Percentiles rank a stretch among this genome's conserved stretches.
Evolutionary conservation across 1,140 invertebrate genomes (phyloP).

Genomic region (Callitettix versicolor): DNA sequence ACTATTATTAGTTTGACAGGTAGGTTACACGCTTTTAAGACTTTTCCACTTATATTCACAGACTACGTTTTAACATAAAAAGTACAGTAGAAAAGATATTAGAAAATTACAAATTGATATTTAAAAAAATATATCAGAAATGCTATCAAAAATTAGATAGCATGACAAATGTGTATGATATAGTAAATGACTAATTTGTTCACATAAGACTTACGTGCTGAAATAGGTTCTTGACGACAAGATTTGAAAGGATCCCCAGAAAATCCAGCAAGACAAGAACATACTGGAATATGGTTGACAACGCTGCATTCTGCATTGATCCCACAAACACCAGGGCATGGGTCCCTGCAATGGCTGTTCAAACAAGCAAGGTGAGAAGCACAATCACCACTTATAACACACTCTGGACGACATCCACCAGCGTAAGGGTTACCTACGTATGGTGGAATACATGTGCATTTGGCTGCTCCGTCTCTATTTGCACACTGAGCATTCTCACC

Average conservation of each 20-base stretch:
- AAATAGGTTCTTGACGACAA: conserved; percentile 43
- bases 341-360: conserved; percentile 73
- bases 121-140: no score
- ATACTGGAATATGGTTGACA: conserved; percentile 69
- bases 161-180: no score
- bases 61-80: no score
- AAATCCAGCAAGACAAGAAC: conserved; percentile 60
- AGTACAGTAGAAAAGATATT: no score
- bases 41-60: no score
- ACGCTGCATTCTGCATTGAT: conserved; percentile 65
- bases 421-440: conserved; percentile 53
- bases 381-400: conserved; percentile 68
- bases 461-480: conserved; percentile 50
- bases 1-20: no score
- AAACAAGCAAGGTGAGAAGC: conserved; percentile 66
- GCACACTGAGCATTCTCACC: conserved; percentile 68
- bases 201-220: no score
- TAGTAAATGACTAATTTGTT: no score
- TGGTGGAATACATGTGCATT: conserved; percentile 72
- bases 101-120: no score
- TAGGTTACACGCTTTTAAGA: no score
- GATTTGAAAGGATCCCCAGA: conserved; percentile 65
- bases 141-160: no score
- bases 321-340: conserved; percentile 76
- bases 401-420: conserved; percentile 57